Percentiles rank a stretch among this genome's conserved stretches.
These are phyloP conservation scores for Hydraecia micacea DNA, from an alignment of 2,888 invertebrate genomes.

Conservation along the genomic window DNA sequence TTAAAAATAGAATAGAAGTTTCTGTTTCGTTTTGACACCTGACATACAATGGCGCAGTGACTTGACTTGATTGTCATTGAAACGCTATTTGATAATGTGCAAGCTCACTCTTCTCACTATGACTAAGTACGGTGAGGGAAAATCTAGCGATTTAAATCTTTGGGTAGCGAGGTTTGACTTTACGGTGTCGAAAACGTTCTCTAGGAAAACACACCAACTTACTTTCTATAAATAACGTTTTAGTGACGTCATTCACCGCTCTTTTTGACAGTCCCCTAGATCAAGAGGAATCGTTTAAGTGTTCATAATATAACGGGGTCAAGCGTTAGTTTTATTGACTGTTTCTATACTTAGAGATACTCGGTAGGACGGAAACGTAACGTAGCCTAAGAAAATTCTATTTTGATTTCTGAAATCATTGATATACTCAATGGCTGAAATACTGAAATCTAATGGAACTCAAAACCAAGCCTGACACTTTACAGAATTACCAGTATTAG, in stretches of 20 bases:
- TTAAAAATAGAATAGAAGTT: too few relatives aligned
- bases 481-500: background rate
- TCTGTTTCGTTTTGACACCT: background rate
- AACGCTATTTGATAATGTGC: background rate
- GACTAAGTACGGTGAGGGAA: background rate
- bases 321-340: background rate
- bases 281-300: background rate
- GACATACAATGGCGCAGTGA: background rate
- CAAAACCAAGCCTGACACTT: background rate
- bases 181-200: background rate
- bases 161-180: background rate
- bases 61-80: background rate
- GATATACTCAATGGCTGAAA: too few relatives aligned
- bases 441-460: background rate
- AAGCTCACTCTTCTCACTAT: background rate
- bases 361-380: background rate
- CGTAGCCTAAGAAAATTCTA: background rate
- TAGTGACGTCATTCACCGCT: too few relatives aligned
- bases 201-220: too few relatives aligned
- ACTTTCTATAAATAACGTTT: too few relatives aligned
- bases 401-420: background rate
- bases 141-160: background rate
- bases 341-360: background rate
- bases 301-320: background rate
- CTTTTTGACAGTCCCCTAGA: too few relatives aligned